Percentiles rank a stretch among this genome's conserved stretches.
Conservation (phyloP, 2,113 vertebrate species). For the Symphodus melops region DNA sequence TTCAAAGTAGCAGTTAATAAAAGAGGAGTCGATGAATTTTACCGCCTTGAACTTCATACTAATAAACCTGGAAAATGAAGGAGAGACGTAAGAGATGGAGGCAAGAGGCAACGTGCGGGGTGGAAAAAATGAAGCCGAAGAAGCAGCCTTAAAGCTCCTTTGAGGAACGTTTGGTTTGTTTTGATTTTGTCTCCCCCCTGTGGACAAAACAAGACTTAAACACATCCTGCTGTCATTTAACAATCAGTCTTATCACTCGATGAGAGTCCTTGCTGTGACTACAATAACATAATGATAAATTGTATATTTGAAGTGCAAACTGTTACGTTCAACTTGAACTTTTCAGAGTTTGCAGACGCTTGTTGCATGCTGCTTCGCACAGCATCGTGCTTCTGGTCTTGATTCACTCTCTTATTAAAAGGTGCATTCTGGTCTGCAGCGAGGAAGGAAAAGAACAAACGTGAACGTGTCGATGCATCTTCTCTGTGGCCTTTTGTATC, state of each 20-base stretch:
- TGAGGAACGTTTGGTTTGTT: too few species aligned
- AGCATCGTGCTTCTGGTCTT: not conserved
- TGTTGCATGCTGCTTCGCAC: constrained; percentile 4
- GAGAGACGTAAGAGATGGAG: not conserved
- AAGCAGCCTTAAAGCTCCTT: too few species aligned
- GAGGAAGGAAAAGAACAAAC: constrained; percentile 27
- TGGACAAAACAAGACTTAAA: too few species aligned
- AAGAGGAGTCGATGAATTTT: constrained; percentile 92
- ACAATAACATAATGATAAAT: too few species aligned
- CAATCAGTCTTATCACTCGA: too few species aligned
- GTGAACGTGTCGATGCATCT: constrained; percentile 20
- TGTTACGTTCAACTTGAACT: not conserved
- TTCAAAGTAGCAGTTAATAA: constrained; percentile 93
- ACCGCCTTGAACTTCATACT: constrained; percentile 95
- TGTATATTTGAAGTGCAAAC: too few species aligned
- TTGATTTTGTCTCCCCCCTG: too few species aligned
- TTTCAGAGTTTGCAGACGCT: not conserved
- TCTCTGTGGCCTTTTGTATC: constrained; percentile 43
- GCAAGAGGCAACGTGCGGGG: too few species aligned
- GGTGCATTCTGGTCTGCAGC: not conserved
- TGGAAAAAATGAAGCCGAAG: too few species aligned
- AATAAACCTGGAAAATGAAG: constrained; percentile 85
- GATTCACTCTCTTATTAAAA: constrained; percentile 46
- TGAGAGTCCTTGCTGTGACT: too few species aligned
- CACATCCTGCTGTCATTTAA: too few species aligned